Evolutionary conservation across 2,888 invertebrate species (phyloP), one percentile per base, ranked within the genome.

Genomic region (Coelinius sp.): DNA sequence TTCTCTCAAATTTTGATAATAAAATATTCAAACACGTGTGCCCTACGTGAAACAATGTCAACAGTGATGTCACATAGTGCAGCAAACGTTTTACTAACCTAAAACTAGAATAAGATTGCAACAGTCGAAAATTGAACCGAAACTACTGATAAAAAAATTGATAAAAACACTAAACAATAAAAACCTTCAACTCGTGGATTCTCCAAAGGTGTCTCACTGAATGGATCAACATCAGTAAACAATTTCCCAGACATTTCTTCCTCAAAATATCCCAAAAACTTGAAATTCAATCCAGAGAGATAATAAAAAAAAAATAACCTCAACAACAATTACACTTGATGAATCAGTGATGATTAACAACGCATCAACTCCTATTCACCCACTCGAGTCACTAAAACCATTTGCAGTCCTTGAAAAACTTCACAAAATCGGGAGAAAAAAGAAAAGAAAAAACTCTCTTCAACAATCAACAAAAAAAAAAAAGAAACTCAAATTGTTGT

Each of bases 141-240:
- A 17, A 44, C 44, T 12, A 44, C 5, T n/a, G n/a, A 2, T 44
- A 2, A n/a, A n/a, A 44, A 44, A 44, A n/a, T n/a, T 12, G 31
- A 31, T 31, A 44, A 44, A 4, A 44, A 20, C 2, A n/a, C 14
- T 14, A 8, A 49, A 49, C 4, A n/a, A 20, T 4, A 49, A 49
- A 49, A 14, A 86, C 86, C 85, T 83, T 81, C 78, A 35, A 78
- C 81, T 56, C 77, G 75, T 35, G 80, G 78, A 24, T 76, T 77
- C 59, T 86, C 83, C 71, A 85, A 73, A 24, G 84, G 80, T 70
- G 81, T 79, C 71, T 85, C 86, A 71, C 81, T 84, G 76, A 86
- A 86, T 20, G 86, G 85, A 76, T 87, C 86, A 49, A 84, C 81
- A 70, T 85, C 81, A 38, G 72, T 75, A 22, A 78, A 73, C 31